Base-by-base conservation (phyloP, 2,888 invertebrate genomes). In the Meganola albula region DNA sequence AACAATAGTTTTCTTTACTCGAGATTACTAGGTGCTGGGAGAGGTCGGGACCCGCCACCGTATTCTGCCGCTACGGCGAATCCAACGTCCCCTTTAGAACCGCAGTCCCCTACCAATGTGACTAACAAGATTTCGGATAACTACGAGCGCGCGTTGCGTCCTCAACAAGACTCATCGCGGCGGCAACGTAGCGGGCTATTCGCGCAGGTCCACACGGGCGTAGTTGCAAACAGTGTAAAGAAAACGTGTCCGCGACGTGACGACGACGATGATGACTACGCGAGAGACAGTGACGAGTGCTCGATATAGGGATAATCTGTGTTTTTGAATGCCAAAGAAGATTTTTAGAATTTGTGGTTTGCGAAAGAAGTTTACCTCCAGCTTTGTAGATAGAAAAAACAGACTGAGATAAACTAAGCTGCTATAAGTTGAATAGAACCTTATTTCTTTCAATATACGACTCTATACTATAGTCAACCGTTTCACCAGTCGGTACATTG, bases 241-340 rank as follows among this genome's bases (percentile, higher is more conserved):
- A 72, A 70, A 53, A 69, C 42, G 37, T 55, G 51, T 10, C 53
- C 64, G 18, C 70, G 70, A 10, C 54, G 60, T 12, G 76, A 76
- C 20, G 84, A 84, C 7, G 87, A 87, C 3, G 86, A 87, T 39
- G 87, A 85, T 1, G 87, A 87, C 45, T 87, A 87, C 63, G 87
- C 87, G 22, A 71, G 85, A 9, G 89, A 89, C 58, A 89, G 89
- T 57, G 89, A 90, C 63, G 90, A 90, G 63, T 89, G 89, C 66
- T 90, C 89, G 67, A 89, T 90, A 76, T 90, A 82, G 73, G 63
- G n/a, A n/a, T n/a, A n/a, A n/a, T n/a, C n/a, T n/a, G n/a, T n/a
- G n/a, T n/a, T n/a, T n/a, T n/a, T n/a, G n/a, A n/a, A n/a, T n/a
- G n/a, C n/a, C n/a, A n/a, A n/a, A n/a, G n/a, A n/a, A n/a, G n/a